These are phyloP conservation scores for Carabus problematicus DNA, from an alignment of 2,888 invertebrate species.

Conservation along the genomic window DNA sequence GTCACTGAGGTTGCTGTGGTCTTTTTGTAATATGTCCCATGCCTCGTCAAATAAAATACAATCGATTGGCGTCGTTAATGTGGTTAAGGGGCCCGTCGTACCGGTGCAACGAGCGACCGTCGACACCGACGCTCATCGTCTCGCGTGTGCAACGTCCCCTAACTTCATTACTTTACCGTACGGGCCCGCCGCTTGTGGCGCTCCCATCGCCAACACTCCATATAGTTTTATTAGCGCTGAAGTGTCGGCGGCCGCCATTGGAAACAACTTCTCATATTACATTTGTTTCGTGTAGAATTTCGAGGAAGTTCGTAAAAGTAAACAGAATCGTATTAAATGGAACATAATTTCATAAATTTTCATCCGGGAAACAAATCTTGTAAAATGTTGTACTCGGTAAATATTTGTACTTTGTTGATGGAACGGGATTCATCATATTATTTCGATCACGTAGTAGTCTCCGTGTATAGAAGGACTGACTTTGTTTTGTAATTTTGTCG, in stretches of 20 bases:
- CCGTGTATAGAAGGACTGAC: no score
- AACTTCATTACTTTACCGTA: slow-evolving; percentile 3
- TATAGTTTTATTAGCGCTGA: slow-evolving; percentile 24
- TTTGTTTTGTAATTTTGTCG: no score
- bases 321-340: slow-evolving; percentile 16
- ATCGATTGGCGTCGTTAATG: no score
- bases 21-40: no score
- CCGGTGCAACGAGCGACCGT: no score
- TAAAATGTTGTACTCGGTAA: not conserved
- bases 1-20: no score
- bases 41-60: no score
- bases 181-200: not conserved
- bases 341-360: slow-evolving; percentile 14
- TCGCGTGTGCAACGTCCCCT: no score
- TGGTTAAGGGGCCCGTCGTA: no score
- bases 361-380: not conserved
- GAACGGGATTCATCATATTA: slow-evolving; percentile 3
- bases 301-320: slow-evolving; percentile 3
- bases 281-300: slow-evolving; percentile 20
- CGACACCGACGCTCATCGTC: no score
- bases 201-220: slow-evolving; percentile 11
- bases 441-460: no score
- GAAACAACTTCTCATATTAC: slow-evolving; percentile 28
- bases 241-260: slow-evolving; percentile 11
- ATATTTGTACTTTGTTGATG: slow-evolving; percentile 11